Conservation (phyloP, 2,797 vertebrate species). For the Nasua narica region DNA sequence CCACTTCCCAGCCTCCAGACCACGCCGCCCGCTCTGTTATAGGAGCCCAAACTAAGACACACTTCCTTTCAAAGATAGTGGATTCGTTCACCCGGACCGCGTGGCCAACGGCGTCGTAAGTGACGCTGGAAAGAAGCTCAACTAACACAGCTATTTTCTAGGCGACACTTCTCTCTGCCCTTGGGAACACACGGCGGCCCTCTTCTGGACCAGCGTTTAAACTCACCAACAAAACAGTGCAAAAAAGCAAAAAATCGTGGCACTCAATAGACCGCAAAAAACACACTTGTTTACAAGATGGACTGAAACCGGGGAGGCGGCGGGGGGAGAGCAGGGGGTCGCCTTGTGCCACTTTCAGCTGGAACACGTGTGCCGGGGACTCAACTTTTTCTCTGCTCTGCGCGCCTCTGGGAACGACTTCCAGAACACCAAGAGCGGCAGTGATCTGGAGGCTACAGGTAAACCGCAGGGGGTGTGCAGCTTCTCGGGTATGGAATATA, state of each 20-base stretch:
- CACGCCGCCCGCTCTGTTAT: background rate
- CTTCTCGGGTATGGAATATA: background rate
- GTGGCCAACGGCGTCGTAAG: background rate
- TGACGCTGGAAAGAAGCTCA: background rate
- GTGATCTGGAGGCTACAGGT: background rate
- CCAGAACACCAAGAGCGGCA: background rate
- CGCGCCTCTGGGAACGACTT: background rate
- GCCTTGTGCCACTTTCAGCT: background rate
- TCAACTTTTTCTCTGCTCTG: background rate
- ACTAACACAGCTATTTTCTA: background rate
- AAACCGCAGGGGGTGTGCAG: background rate
- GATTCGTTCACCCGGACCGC: fast-evolving
- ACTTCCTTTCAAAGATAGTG: too few species aligned
- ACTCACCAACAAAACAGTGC: background rate
- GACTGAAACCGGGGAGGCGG: fast-evolving
- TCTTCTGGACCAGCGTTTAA: fast-evolving
- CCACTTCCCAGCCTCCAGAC: background rate
- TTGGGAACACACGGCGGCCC: background rate
- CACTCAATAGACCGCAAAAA: background rate
- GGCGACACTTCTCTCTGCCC: fast-evolving
- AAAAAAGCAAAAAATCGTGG: background rate
- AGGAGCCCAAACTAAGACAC: background rate
- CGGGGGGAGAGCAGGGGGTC: too few species aligned
- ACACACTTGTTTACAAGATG: background rate
- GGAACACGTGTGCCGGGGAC: background rate